A percentile compares a stretch with the other conserved stretches of the same genome.
These are phyloP conservation scores for Ispidina picta DNA, from an alignment of 2,797 vertebrate species.

Conservation along the genomic window DNA sequence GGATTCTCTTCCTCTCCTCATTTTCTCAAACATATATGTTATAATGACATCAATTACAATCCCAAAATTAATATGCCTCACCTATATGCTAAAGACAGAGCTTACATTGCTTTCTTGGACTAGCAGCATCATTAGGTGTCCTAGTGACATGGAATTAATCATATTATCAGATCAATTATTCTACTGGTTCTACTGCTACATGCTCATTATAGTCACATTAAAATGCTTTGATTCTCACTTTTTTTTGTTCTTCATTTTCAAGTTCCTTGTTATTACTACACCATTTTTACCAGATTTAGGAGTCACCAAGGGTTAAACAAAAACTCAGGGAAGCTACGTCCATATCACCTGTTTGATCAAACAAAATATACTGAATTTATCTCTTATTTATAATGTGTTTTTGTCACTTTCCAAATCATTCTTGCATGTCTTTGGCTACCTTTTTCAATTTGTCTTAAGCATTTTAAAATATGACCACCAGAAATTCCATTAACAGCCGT, in stretches of 20 bases:
- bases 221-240: neutral
- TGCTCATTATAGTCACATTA: neutral
- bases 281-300: neutral
- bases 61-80: neutral
- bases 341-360: neutral
- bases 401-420: neutral
- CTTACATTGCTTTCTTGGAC: neutral
- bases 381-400: neutral
- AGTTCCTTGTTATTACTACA: neutral
- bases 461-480: neutral
- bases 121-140: neutral
- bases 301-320: neutral
- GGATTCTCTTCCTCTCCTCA: neutral
- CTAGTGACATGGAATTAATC: neutral
- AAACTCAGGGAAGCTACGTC: neutral
- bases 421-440: neutral
- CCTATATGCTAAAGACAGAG: neutral
- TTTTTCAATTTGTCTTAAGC: neutral
- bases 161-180: neutral
- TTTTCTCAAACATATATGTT: neutral
- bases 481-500: neutral
- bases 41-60: neutral
- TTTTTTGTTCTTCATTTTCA: neutral
- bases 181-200: neutral
- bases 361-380: neutral